phyloP scores from a whole-genome alignment of 2,113 vertebrate species.

The Muntiacus muntjak region DNA sequence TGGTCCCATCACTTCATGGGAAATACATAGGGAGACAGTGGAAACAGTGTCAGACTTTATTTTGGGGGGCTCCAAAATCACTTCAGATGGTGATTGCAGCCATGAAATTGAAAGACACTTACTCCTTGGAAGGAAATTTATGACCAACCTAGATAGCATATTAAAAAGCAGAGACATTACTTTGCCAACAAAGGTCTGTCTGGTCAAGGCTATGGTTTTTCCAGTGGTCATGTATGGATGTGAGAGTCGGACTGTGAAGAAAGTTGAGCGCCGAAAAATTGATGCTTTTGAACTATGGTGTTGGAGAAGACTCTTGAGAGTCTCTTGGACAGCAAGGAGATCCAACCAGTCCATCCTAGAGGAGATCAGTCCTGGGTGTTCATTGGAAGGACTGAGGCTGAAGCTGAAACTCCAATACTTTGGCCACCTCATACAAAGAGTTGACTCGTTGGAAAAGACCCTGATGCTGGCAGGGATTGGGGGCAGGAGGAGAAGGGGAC shows the following conservation, averaged over 20 bases:
- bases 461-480: background rate
- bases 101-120: background rate
- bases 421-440: background rate
- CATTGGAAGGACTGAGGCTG: background rate
- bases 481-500: rapidly evolving
- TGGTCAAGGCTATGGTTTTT: background rate
- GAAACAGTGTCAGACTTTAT: background rate
- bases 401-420: background rate
- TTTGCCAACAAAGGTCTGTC: background rate
- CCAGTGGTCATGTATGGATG: background rate
- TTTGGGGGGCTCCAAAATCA: background rate
- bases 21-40: background rate
- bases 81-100: background rate
- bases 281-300: background rate
- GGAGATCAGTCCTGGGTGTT: background rate
- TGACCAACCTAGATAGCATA: background rate
- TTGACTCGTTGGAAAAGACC: background rate
- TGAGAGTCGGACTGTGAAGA: background rate
- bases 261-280: background rate
- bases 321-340: background rate
- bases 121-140: background rate
- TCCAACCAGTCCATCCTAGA: background rate
- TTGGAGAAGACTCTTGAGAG: background rate
- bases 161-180: background rate
- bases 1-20: background rate